Conservation (phyloP, 2,797 vertebrate species). For the Glossophaga mutica region DNA sequence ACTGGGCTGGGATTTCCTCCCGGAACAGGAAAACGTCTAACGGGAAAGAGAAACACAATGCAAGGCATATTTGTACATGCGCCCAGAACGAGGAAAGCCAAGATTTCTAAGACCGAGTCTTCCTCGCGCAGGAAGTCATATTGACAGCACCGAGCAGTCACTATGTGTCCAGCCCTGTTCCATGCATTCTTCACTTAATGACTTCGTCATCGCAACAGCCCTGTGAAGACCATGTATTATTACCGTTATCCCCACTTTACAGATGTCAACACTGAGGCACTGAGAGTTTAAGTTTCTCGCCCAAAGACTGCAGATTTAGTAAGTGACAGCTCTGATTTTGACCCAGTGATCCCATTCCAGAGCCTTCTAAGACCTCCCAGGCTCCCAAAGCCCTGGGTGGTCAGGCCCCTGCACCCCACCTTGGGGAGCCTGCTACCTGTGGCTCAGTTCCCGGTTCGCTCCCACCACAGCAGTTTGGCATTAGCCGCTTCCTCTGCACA, state of each 20-base stretch:
- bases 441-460: background rate
- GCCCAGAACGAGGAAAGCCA: background rate
- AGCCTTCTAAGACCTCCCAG: background rate
- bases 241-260: background rate
- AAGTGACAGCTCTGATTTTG: background rate
- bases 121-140: background rate
- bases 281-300: background rate
- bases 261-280: background rate
- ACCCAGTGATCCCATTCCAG: background rate
- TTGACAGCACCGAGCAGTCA: background rate
- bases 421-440: accelerated
- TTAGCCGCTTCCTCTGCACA: background rate
- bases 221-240: background rate
- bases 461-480: background rate
- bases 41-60: background rate
- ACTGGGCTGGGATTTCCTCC: background rate
- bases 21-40: background rate
- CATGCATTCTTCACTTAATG: background rate
- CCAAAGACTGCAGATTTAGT: background rate
- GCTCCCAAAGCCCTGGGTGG: background rate
- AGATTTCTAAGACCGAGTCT: background rate
- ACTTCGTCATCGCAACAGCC: background rate
- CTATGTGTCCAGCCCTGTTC: background rate
- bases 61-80: background rate
- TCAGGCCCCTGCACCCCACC: accelerated